phyloP scores from a whole-genome alignment of 1,140 invertebrate species.

The Procambarus clarkii region DNA sequence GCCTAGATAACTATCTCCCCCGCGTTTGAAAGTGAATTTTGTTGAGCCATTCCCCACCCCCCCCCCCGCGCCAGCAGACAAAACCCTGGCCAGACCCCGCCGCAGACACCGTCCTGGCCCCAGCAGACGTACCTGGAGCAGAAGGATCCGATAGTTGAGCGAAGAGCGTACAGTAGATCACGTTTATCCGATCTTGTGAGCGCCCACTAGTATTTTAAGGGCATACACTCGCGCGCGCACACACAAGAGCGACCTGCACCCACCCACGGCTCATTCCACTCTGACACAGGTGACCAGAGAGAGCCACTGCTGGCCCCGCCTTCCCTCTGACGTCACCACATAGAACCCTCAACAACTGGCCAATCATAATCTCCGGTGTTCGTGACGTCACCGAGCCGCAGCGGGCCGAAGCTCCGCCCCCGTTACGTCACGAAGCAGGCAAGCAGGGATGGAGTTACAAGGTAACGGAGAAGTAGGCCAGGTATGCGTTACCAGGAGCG shows the following conservation, averaged over 20 bases:
- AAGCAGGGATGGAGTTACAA: background rate
- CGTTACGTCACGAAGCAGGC: background rate
- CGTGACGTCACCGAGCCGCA: background rate
- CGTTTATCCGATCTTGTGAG: too few relatives aligned
- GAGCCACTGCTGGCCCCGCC: background rate
- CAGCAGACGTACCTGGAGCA: background rate
- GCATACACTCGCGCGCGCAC: background rate
- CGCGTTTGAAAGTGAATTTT: background rate
- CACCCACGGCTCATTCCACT: background rate
- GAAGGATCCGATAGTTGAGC: background rate
- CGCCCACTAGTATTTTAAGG: background rate
- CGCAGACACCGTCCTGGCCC: background rate
- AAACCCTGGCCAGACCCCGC: too few relatives aligned
- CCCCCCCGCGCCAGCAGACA: too few relatives aligned
- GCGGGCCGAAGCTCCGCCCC: background rate
- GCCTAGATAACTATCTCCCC: background rate
- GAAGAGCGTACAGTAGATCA: too few relatives aligned
- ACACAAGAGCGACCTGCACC: background rate
- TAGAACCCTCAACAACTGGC: background rate
- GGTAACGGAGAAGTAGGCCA: conserved; percentile 5
- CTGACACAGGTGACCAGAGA: background rate
- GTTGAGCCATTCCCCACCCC: background rate
- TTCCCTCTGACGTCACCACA: background rate
- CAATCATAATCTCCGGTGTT: background rate
- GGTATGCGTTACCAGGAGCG: background rate